A percentile compares a stretch with the other conserved stretches of the same genome.
These are phyloP conservation scores for Menidia menidia DNA, from an alignment of 2,797 vertebrate genomes.

Conservation along the genomic window DNA sequence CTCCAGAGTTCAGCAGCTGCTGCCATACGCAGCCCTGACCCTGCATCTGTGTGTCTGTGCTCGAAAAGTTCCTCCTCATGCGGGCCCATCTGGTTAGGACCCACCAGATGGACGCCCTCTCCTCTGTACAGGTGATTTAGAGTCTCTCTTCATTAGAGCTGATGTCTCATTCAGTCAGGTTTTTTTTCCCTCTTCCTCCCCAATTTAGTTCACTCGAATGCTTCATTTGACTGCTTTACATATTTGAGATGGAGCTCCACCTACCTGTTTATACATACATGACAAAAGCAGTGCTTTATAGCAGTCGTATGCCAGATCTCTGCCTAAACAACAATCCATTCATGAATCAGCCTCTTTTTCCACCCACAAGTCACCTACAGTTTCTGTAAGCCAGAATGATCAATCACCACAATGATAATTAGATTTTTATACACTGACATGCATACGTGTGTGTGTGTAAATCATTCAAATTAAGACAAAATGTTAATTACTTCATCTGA, in stretches of 20 bases:
- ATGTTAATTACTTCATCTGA: too few relatives aligned
- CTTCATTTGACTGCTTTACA: slow-evolving; percentile 53
- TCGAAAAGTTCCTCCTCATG: slow-evolving; percentile 56
- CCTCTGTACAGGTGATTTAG: slow-evolving; percentile 58
- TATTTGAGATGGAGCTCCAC: slow-evolving; percentile 26
- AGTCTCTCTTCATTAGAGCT: slow-evolving; percentile 61
- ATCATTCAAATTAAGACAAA: too few relatives aligned
- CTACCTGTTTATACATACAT: background rate
- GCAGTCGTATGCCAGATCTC: background rate
- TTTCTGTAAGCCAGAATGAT: too few relatives aligned
- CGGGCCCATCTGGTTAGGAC: slow-evolving; percentile 68
- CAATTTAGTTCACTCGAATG: slow-evolving; percentile 19
- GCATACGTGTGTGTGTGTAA: too few relatives aligned
- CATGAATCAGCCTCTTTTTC: too few relatives aligned
- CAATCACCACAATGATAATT: too few relatives aligned
- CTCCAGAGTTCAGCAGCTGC: slow-evolving; percentile 49
- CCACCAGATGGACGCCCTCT: slow-evolving; percentile 41
- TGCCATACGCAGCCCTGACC: slow-evolving; percentile 24
- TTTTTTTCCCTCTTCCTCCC: background rate
- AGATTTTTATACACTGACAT: too few relatives aligned
- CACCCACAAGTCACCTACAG: too few relatives aligned
- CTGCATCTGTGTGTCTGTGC: slow-evolving; percentile 43
- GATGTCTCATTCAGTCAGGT: slow-evolving; percentile 64
- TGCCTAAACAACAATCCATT: too few relatives aligned
- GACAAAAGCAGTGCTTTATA: slow-evolving; percentile 15